Evolutionary conservation across 2,113 vertebrate genomes (phyloP).

Genomic region (Amphiprion percula): DNA sequence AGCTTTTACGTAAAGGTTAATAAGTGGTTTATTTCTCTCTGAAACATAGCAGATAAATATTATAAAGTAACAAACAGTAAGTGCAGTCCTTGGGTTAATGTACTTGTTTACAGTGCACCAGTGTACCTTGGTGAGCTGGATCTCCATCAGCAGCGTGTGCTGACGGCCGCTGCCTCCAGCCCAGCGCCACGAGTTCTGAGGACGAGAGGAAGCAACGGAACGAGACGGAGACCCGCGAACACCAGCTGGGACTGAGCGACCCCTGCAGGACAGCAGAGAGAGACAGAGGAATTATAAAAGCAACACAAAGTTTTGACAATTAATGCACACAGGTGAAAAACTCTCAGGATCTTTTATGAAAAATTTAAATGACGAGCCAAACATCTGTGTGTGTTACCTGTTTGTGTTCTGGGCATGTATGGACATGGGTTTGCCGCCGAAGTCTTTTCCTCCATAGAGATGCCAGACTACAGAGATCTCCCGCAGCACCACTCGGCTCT

Average conservation of each 20-base stretch:
- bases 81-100: not conserved
- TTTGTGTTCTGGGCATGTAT: constrained; percentile 76
- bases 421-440: constrained; percentile 82
- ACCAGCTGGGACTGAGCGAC: constrained; percentile 73
- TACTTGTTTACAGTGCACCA: not conserved
- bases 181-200: constrained; percentile 92
- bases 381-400: constrained; percentile 66
- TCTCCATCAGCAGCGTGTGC: constrained; percentile 92
- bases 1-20: not conserved
- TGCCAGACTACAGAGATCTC: constrained; percentile 94
- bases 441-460: constrained; percentile 92
- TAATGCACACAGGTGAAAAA: not conserved
- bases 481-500: constrained; percentile 88
- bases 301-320: not conserved
- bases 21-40: not conserved
- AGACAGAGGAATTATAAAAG: not conserved
- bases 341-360: not conserved
- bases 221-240: constrained; percentile 89
- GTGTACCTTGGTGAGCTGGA: constrained; percentile 91
- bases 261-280: constrained; percentile 56
- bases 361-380: not conserved
- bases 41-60: not conserved
- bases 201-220: constrained; percentile 83
- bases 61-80: no score
- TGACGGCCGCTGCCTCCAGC: constrained; percentile 89